A percentile compares a stretch with the other conserved stretches of the same genome.
Evolutionary conservation across 1,140 invertebrate species (phyloP).

Genomic region (Grapholita molesta): DNA sequence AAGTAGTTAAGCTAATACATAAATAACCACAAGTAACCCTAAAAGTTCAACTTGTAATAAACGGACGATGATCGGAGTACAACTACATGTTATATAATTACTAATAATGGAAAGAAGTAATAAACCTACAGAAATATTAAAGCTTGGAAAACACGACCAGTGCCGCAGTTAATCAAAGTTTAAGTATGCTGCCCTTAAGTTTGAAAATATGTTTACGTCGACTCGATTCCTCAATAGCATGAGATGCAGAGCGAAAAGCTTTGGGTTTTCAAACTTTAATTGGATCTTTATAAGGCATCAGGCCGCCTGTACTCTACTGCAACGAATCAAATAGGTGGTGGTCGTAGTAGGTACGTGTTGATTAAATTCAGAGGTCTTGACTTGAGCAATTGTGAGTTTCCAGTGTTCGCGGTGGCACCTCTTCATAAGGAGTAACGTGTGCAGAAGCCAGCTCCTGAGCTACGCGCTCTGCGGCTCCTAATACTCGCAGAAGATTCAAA

Average conservation of each 20-base stretch:
- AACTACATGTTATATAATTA: slow-evolving; percentile 22
- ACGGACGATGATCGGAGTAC: slow-evolving; percentile 9
- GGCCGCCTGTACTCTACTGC: not conserved
- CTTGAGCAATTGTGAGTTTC: slow-evolving; percentile 75
- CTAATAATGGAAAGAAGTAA: slow-evolving; percentile 3
- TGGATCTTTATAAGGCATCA: not conserved
- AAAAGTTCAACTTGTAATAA: not conserved
- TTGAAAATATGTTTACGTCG: not conserved
- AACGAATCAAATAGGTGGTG: not conserved
- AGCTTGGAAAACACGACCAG: slow-evolving; percentile 40
- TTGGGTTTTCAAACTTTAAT: not conserved
- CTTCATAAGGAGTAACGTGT: slow-evolving; percentile 68
- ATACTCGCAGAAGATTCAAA: slow-evolving; percentile 90
- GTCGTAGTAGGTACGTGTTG: not conserved
- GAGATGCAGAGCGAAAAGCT: not conserved
- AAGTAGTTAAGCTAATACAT: not conserved
- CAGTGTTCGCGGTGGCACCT: slow-evolving; percentile 59
- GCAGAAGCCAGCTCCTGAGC: slow-evolving; percentile 71
- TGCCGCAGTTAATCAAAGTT: not conserved
- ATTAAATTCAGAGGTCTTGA: slow-evolving; percentile 58
- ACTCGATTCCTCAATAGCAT: not conserved
- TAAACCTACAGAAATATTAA: slow-evolving; percentile 46
- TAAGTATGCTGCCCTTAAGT: not conserved
- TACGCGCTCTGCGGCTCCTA: slow-evolving; percentile 84
- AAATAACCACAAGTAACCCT: not conserved